phyloP scores from a whole-genome alignment of 2,888 invertebrate genomes.

The Platycheirus rosarum region DNA sequence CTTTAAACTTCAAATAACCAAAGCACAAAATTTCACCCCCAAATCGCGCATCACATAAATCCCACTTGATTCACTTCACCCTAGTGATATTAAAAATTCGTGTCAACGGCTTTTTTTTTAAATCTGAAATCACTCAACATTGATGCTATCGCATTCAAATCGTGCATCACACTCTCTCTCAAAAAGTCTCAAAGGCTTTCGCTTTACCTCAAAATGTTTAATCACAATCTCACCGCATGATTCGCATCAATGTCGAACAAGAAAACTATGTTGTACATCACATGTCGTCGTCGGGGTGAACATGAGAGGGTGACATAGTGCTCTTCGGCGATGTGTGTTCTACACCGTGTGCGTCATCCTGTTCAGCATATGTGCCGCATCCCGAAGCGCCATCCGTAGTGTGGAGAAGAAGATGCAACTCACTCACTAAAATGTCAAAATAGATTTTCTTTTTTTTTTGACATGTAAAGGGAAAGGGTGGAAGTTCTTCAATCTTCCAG shows the following conservation, averaged over 20 bases:
- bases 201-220: slow-evolving; percentile 58
- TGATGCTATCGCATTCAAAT: slow-evolving; percentile 20
- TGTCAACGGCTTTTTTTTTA: slow-evolving; percentile 47
- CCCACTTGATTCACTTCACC: slow-evolving; percentile 44
- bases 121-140: slow-evolving; percentile 50
- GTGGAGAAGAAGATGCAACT: slow-evolving; percentile 7
- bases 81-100: slow-evolving; percentile 13
- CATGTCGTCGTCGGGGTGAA: slow-evolving; percentile 16
- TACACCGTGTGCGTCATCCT: slow-evolving; percentile 35
- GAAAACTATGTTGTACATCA: slow-evolving; percentile 44
- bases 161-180: slow-evolving; percentile 5
- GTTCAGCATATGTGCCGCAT: slow-evolving; percentile 50
- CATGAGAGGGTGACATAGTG: not conserved
- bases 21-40: slow-evolving; percentile 1
- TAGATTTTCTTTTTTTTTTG: slow-evolving; percentile 11
- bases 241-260: slow-evolving; percentile 66
- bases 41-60: not conserved
- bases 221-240: slow-evolving; percentile 58
- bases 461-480: not conserved
- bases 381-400: slow-evolving; percentile 34
- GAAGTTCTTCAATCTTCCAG: slow-evolving; percentile 43
- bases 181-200: slow-evolving; percentile 29
- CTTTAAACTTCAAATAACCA: slow-evolving; percentile 9
- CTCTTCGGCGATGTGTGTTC: slow-evolving; percentile 24
- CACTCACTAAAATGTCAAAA: slow-evolving; percentile 43